These are phyloP conservation scores for Leptogaster cylindrica DNA, from an alignment of 2,888 invertebrate species.

Conservation along the genomic window DNA sequence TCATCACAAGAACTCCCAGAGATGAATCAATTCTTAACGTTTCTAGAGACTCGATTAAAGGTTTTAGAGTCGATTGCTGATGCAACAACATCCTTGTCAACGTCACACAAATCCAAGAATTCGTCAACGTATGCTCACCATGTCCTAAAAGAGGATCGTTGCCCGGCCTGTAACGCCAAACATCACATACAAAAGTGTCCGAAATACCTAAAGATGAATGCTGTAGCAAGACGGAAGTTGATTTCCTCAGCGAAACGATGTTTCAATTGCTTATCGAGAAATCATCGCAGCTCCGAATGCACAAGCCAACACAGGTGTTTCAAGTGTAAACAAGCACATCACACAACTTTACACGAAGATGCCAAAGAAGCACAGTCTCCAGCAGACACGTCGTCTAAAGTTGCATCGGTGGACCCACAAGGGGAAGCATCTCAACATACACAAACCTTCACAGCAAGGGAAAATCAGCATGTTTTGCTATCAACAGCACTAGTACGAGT, in stretches of 20 bases:
- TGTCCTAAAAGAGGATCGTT: no score
- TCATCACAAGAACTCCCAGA: neutral
- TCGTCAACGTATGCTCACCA: no score
- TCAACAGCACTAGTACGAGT: no score
- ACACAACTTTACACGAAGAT: neutral
- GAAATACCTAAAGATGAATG: neutral
- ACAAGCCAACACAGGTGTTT: neutral
- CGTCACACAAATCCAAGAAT: no score
- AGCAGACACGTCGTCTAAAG: no score
- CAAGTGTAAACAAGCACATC: neutral
- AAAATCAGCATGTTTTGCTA: no score
- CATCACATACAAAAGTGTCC: neutral
- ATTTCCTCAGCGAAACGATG: neutral
- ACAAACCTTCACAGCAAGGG: no score
- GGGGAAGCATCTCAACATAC: no score
- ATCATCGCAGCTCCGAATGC: neutral
- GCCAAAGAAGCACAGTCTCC: no score
- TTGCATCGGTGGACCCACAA: no score
- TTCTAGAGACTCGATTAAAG: neutral
- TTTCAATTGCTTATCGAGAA: neutral
- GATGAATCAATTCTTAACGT: neutral
- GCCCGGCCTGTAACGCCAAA: no score
- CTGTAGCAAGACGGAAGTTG: neutral
- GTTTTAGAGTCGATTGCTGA: neutral
- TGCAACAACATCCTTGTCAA: neutral